A percentile compares a stretch with the other conserved stretches of the same genome.
Evolutionary conservation across 2,113 vertebrate species (phyloP).

Genomic region (Heliornis fulica): DNA sequence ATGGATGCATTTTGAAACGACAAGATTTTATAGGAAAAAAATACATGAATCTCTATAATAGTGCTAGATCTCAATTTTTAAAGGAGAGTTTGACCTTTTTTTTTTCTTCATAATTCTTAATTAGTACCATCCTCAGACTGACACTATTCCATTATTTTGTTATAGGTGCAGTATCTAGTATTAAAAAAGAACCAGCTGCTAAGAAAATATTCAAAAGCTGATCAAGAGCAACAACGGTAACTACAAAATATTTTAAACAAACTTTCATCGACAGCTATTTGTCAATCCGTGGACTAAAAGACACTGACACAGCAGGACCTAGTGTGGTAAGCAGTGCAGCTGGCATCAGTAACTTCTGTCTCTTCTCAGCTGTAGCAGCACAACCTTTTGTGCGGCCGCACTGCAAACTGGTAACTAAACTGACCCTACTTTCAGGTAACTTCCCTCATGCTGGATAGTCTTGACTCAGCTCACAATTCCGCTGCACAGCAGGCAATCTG

Average conservation of each 20-base stretch:
- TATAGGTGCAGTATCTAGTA: not conserved
- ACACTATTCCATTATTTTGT: not conserved
- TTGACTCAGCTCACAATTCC: not conserved
- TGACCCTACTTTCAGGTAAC: not conserved
- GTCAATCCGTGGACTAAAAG: not conserved
- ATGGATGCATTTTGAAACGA: not conserved
- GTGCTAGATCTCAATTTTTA: rapidly evolving
- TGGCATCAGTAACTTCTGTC: not conserved
- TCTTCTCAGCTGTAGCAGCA: not conserved
- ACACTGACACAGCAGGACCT: not conserved
- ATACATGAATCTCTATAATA: not conserved
- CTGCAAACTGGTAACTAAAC: not conserved
- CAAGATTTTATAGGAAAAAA: not conserved
- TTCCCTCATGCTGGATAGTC: not conserved
- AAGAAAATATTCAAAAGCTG: not conserved
- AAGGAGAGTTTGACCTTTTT: not conserved
- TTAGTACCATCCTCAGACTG: not conserved
- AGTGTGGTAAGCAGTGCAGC: not conserved
- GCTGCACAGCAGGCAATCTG: not conserved
- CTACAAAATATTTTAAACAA: not conserved
- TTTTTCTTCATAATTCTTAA: not conserved
- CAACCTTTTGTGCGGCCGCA: not conserved
- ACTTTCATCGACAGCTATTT: not conserved
- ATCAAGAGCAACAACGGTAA: not conserved
- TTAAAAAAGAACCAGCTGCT: not conserved